A percentile compares a stretch with the other conserved stretches of the same genome.
phyloP scores from a whole-genome alignment of 2,113 vertebrate genomes.

The Callocephalon fimbriatum region DNA sequence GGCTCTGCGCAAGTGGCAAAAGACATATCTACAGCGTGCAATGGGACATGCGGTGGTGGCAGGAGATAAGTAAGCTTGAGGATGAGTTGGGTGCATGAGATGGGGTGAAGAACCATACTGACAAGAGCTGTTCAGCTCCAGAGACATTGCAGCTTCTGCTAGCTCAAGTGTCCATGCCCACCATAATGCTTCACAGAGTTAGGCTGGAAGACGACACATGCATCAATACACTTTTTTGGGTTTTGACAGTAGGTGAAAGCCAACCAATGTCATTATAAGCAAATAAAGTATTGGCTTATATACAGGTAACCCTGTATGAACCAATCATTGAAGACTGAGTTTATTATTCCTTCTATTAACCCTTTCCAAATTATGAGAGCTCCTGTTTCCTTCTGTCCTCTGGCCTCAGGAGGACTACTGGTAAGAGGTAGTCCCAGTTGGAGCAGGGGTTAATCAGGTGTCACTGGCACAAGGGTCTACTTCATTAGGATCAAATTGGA shows the following conservation, averaged over 20 bases:
- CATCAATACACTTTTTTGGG: background rate
- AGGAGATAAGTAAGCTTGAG: background rate
- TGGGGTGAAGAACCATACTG: background rate
- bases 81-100: background rate
- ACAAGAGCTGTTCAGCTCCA: background rate
- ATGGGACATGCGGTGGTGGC: accelerated
- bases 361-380: background rate
- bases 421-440: background rate
- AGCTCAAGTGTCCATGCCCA: background rate
- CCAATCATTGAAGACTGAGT: background rate
- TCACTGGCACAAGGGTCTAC: background rate
- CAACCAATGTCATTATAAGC: background rate
- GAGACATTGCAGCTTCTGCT: background rate
- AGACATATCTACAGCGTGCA: accelerated
- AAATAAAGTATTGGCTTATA: background rate
- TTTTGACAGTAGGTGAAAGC: background rate
- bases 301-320: background rate
- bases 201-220: background rate
- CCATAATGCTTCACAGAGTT: background rate
- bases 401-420: background rate
- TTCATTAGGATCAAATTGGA: background rate
- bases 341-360: background rate
- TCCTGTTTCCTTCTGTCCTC: background rate
- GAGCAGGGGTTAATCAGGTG: background rate
- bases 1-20: accelerated